Conservation (phyloP, 2,888 invertebrate species). For the Brenthis hecate region DNA sequence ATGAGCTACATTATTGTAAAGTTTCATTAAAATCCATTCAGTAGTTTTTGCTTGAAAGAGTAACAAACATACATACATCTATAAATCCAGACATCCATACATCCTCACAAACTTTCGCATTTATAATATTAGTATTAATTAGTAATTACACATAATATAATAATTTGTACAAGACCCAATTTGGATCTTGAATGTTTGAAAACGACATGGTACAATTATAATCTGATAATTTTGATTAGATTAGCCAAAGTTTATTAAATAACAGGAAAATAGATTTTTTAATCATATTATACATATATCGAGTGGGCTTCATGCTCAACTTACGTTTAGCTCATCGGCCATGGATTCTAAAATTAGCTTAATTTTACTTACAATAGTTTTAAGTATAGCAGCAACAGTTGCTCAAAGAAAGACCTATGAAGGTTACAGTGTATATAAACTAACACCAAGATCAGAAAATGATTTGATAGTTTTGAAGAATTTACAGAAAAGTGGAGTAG, state of each 20-base stretch:
- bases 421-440: slow-evolving; percentile 82
- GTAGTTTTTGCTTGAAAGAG: too few relatives aligned
- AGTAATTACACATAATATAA: too few relatives aligned
- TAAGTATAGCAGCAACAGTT: slow-evolving; percentile 35
- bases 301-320: too few relatives aligned
- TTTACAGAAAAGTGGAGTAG: slow-evolving; percentile 62
- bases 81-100: too few relatives aligned
- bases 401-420: slow-evolving; percentile 66
- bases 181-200: too few relatives aligned
- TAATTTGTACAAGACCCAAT: too few relatives aligned
- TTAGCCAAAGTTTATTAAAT: slow-evolving; percentile 22
- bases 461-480: slow-evolving; percentile 73
- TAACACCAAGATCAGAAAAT: slow-evolving; percentile 70
- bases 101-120: too few relatives aligned
- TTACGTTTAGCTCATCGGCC: too few relatives aligned
- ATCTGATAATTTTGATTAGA: slow-evolving; percentile 39
- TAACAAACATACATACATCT: too few relatives aligned
- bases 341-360: neutral
- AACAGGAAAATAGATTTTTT: slow-evolving; percentile 4
- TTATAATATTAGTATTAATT: too few relatives aligned
- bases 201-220: slow-evolving; percentile 5
- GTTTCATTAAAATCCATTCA: too few relatives aligned
- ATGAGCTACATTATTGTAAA: too few relatives aligned
- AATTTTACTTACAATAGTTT: neutral
- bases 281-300: neutral